phyloP scores from a whole-genome alignment of 2,797 vertebrate genomes.

The Arnoldichthys spilopterus region DNA sequence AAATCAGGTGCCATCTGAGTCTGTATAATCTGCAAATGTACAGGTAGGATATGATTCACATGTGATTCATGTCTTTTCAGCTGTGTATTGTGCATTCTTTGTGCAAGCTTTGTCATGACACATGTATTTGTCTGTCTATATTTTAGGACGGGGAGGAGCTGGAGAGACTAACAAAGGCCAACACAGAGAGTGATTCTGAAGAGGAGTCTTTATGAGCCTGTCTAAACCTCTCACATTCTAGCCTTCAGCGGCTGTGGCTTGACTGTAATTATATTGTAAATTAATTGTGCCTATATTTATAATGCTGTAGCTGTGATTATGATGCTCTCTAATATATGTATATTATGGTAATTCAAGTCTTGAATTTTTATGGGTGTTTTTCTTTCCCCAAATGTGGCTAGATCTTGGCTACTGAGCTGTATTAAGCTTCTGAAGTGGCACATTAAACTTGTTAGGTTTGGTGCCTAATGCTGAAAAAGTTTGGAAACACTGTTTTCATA shows the following conservation, averaged over 20 bases:
- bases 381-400: background rate
- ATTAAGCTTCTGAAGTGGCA: background rate
- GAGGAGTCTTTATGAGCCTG: constrained; percentile 77
- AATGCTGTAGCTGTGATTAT: constrained; percentile 8
- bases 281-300: constrained; percentile 31
- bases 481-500: background rate
- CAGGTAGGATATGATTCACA: background rate
- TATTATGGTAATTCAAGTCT: background rate
- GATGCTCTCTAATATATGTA: background rate
- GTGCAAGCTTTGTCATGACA: background rate
- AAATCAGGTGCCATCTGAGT: background rate
- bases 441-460: background rate
- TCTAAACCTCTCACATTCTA: background rate
- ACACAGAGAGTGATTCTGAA: constrained; percentile 91
- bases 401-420: background rate
- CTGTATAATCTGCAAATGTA: background rate
- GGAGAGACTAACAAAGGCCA: constrained; percentile 86
- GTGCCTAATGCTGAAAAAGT: background rate
- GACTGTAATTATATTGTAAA: constrained; percentile 35
- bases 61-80: background rate
- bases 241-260: constrained; percentile 7
- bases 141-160: constrained; percentile 94
- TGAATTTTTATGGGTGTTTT: background rate
- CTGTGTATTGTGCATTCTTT: background rate
- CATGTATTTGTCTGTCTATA: constrained; percentile 48